Base-by-base conservation (phyloP, 1,140 invertebrate species). In the Camponotus pennsylvanicus region DNA sequence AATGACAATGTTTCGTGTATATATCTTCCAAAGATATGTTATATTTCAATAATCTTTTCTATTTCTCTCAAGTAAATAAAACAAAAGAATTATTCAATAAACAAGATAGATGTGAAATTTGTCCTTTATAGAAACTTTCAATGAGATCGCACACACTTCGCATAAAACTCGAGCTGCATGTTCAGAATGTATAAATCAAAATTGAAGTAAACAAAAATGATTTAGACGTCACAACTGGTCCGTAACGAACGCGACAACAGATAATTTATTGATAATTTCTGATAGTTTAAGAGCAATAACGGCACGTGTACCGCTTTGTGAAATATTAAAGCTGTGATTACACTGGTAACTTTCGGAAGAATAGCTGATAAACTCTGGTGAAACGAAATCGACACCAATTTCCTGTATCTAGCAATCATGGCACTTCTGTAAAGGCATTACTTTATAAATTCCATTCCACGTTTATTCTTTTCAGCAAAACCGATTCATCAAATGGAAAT, bases 321-420 rank as follows among this genome's bases (percentile, higher is more conserved):
- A 80, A 80, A 80, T 80, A 69, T 80, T 80, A 18, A 69, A 67
- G n/a, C 13, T 49, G 45, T 18, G 45, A 69, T 80, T 80, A 80
- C 45, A 13, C 63, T 67, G 18, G 55, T 8, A 49, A 15, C n/a
- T 63, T 32, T 9, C 37, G 37, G 8, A 37, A 67, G 77, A 55
- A 40, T 55, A 55, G 55, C 55, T 52, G 32, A 37, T 49, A 42
- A 63, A 79, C n/a, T 80, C n/a, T 32, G 32, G 18, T 40, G 13
- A 5, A 59, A 40, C 13, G 18, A 32, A 9, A 75, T 75, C 57
- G 32, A 1, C 34, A 57, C 18, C 52, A 21, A 37, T 79, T 80
- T 80, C 18, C 13, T 49, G 6, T 67, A 55, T 66, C 27, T 40
- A 13, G 61, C n/a, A 32, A 67, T 49, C 15, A 37, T 21, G 8